Base-by-base conservation (phyloP, 2,113 vertebrate genomes). In the Apistogramma diplotaenia region DNA sequence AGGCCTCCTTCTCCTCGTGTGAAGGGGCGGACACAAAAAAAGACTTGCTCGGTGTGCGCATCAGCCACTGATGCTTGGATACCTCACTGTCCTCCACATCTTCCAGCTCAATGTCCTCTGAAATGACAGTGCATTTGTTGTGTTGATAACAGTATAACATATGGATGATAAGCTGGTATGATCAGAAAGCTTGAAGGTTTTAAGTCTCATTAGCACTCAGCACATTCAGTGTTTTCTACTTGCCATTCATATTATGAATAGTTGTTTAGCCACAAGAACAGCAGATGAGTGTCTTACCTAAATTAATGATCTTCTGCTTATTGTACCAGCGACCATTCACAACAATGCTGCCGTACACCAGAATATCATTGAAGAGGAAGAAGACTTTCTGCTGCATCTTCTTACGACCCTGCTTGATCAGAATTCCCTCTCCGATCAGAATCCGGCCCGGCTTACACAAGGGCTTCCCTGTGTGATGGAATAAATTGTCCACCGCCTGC, bases 361-460 rank as follows among this genome's bases (percentile, higher is more conserved):
- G 93, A 83, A 97, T 94, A 88, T 98, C 97, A 0, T 95, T 97
- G 93, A 99, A 98, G 27, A 99, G 96, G 85, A 97, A 98, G 91
- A 98, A 98, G n/a, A 94, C 92, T 46, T 96, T 96, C 1, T 93
- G 94, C 79, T 96, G 93, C 4, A 94, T 92, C 77, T 96, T 96
- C 81, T 95, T 96, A 62, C 96, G 96, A 89, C 97, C 95, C 86
- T 96, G 94, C 85, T 98, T 98, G 75, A 95, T 93, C 87, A 98
- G 93, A 56, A 94, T 94, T 3, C 97, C 97, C 89, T 98, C 96
- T 1, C 97, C 97, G 8, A 97, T 83, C 16, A 98, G 96, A 61
- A 98, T 87, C 8, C 97, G 95, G 31, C 94, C 96, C 0, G 95
- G 94, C 74, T 94, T 70, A 0, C 88, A 87, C 46, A 97, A 88